A percentile compares a stretch with the other conserved stretches of the same genome.
Conservation (phyloP, 2,888 invertebrate genomes). For the Acrocyrtus sp. region DNA sequence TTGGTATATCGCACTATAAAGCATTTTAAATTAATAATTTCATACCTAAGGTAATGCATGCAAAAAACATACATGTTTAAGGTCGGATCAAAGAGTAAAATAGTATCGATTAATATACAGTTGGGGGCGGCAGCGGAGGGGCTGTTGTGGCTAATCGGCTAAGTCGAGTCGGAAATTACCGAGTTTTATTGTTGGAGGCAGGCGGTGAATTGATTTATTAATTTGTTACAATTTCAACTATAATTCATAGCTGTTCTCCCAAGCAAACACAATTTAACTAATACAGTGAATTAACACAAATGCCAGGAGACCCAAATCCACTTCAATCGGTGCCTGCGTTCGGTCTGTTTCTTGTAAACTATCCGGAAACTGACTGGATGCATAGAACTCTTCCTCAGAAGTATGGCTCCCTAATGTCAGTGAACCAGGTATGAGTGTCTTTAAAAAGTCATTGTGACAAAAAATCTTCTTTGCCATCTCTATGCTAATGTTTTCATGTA, state of each 20-base stretch:
- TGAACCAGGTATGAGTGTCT: constrained; percentile 35
- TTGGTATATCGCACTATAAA: too few species aligned
- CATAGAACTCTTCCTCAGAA: constrained; percentile 41
- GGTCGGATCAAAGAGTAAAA: too few species aligned
- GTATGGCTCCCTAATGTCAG: constrained; percentile 25
- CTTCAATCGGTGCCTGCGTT: constrained; percentile 50
- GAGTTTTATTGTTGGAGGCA: constrained; percentile 26
- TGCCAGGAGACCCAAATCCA: constrained; percentile 45
- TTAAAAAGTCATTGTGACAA: not conserved
- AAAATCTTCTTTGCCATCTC: not conserved
- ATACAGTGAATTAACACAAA: too few species aligned
- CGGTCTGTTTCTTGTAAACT: constrained; percentile 43
- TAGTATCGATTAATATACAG: too few species aligned
- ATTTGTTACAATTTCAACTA: too few species aligned
- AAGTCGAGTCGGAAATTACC: constrained; percentile 1
- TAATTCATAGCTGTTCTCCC: too few species aligned
- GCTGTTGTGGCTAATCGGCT: constrained; percentile 17
- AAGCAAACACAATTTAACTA: too few species aligned
- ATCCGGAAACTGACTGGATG: constrained; percentile 52
- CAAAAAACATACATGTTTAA: too few species aligned
- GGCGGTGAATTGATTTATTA: too few species aligned
- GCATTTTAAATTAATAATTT: too few species aligned
- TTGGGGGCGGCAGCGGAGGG: constrained; percentile 22
- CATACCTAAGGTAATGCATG: too few species aligned
- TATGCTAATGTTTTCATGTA: not conserved